Percentiles rank a stretch among this genome's conserved stretches.
phyloP scores from a whole-genome alignment of 2,113 vertebrate genomes.

The human (Homo sapiens) region DNA sequence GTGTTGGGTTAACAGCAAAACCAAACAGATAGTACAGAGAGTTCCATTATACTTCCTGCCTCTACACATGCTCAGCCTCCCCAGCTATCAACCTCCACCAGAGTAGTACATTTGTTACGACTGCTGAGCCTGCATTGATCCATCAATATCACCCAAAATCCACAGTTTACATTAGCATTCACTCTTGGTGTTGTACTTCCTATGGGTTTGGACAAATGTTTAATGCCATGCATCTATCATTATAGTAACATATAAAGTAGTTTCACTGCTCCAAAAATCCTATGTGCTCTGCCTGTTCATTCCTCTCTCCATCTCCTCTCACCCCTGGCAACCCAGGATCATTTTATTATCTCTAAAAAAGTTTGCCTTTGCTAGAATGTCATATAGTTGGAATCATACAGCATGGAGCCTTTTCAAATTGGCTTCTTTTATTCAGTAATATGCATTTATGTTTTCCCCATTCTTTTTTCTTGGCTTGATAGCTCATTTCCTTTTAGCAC shows the following conservation, averaged over 20 bases:
- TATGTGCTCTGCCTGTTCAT: background rate
- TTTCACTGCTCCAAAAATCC: background rate
- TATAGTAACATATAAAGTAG: background rate
- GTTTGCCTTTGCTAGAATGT: background rate
- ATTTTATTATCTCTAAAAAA: background rate
- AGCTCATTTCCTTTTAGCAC: background rate
- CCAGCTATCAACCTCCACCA: background rate
- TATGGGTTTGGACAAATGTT: background rate
- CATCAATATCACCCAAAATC: background rate
- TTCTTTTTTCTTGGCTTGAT: background rate
- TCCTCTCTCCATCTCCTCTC: background rate
- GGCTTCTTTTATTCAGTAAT: background rate
- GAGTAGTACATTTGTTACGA: fast-evolving
- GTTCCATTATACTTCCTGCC: fast-evolving
- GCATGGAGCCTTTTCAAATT: background rate
- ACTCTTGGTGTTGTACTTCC: background rate
- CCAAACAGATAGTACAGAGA: background rate
- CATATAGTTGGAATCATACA: background rate
- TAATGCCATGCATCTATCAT: no score
- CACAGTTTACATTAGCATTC: background rate
- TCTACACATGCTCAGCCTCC: fast-evolving
- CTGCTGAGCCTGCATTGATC: background rate
- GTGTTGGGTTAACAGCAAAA: background rate
- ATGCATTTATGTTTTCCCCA: background rate
- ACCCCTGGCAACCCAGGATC: background rate